Evolutionary conservation across 2,888 invertebrate species (phyloP).

Genomic region (Amblyteles armatorius): DNA sequence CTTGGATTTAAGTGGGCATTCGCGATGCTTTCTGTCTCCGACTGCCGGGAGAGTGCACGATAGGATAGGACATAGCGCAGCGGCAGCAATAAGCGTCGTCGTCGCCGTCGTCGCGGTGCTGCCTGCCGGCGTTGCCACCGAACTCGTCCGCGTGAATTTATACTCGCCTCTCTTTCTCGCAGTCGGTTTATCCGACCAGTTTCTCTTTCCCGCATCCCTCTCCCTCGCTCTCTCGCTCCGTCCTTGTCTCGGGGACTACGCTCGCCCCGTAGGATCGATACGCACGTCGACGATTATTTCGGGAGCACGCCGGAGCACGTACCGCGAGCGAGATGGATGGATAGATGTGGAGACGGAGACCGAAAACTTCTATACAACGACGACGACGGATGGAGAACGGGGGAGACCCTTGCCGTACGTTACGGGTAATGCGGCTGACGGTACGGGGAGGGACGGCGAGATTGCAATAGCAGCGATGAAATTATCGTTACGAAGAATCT

Average conservation of each 20-base stretch:
- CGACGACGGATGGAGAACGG: background rate
- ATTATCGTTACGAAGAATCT: background rate
- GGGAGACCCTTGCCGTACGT: conserved; percentile 24
- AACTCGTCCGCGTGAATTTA: conserved; percentile 66
- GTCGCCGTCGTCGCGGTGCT: conserved; percentile 51
- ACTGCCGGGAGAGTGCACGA: background rate
- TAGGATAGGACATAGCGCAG: conserved; percentile 22
- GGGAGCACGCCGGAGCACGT: conserved; percentile 70
- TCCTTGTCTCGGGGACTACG: conserved; percentile 38
- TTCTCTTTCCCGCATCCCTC: conserved; percentile 18
- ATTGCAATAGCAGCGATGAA: background rate
- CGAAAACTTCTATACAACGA: conserved; percentile 7
- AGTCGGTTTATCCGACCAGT: conserved; percentile 5
- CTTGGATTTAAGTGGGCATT: conserved; percentile 40
- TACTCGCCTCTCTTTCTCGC: conserved; percentile 49
- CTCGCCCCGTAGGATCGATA: conserved; percentile 72
- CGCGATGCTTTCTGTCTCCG: conserved; percentile 36
- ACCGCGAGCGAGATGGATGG: conserved; percentile 41
- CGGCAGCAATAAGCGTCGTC: conserved; percentile 64
- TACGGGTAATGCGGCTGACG: background rate
- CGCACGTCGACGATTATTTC: conserved; percentile 74
- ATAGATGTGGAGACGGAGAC: conserved; percentile 17
- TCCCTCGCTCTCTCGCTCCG: conserved; percentile 34
- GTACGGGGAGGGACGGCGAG: background rate
- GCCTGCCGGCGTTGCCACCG: conserved; percentile 63